phyloP scores from a whole-genome alignment of 2,797 vertebrate species.

The Centropyge bicolor region DNA sequence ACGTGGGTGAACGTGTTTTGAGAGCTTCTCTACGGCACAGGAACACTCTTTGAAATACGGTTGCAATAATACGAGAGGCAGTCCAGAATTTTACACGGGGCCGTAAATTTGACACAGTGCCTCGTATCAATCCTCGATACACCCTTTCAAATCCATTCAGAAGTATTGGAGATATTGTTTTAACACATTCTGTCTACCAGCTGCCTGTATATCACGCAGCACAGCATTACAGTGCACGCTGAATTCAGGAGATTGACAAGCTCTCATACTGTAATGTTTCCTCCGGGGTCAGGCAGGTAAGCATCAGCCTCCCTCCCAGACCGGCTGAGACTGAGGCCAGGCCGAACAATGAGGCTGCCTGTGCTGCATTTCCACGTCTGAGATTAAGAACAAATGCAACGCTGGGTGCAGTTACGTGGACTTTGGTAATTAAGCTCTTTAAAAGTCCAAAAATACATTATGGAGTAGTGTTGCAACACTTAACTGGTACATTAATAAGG shows the following conservation, averaged over 20 bases:
- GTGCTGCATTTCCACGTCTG: slow-evolving; percentile 74
- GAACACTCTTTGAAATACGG: slow-evolving; percentile 79
- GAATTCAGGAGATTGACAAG: slow-evolving; percentile 49
- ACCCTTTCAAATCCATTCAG: slow-evolving; percentile 62
- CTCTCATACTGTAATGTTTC: slow-evolving; percentile 67
- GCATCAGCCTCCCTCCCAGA: slow-evolving; percentile 55
- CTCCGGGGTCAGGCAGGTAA: slow-evolving; percentile 71
- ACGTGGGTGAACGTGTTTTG: slow-evolving; percentile 77
- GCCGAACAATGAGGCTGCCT: slow-evolving; percentile 77
- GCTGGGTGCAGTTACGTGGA: slow-evolving; percentile 65
- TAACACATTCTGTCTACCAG: slow-evolving; percentile 70
- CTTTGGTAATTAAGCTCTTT: slow-evolving; percentile 80
- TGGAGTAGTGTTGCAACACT: slow-evolving; percentile 74
- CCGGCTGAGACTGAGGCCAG: slow-evolving; percentile 62
- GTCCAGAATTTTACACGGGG: slow-evolving; percentile 73
- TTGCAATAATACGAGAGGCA: slow-evolving; percentile 82
- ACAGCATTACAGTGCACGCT: slow-evolving; percentile 7
- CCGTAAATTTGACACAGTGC: slow-evolving; percentile 76
- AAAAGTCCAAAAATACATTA: slow-evolving; percentile 82
- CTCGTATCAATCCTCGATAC: slow-evolving; percentile 68
- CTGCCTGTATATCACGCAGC: slow-evolving; percentile 68
- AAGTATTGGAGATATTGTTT: slow-evolving; percentile 76
- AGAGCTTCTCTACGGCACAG: slow-evolving; percentile 72
- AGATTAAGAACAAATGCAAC: slow-evolving; percentile 74
- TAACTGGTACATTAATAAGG: slow-evolving; percentile 81